phyloP scores from a whole-genome alignment of 2,888 invertebrate species.

The Drosophila fulvimacula region DNA sequence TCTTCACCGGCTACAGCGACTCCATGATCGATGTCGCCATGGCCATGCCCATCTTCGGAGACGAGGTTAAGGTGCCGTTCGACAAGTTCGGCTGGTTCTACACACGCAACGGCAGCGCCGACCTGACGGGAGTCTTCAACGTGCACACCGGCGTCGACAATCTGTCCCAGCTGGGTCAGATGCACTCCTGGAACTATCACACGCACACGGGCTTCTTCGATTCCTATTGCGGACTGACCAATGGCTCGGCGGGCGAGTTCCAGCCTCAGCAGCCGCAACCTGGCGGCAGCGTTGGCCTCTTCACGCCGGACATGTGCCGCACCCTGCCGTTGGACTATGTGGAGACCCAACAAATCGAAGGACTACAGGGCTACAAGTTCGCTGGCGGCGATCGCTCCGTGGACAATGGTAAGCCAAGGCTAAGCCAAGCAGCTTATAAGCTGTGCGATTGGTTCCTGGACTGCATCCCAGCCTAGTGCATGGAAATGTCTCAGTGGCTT shows the following conservation, averaged over 20 bases:
- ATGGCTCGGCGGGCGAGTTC: conserved; percentile 93
- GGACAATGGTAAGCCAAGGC: conserved; percentile 89
- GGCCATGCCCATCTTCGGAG: conserved; percentile 86
- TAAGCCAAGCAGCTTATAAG: no score
- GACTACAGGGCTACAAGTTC: conserved; percentile 89
- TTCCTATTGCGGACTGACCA: conserved; percentile 87
- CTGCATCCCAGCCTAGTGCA: no score
- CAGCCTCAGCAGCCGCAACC: conserved; percentile 88
- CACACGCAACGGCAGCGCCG: conserved; percentile 90
- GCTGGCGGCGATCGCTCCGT: conserved; percentile 88
- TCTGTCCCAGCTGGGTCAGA: conserved; percentile 88
- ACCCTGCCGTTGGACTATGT: conserved; percentile 88
- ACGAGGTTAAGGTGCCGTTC: conserved; percentile 87
- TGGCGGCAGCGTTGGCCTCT: conserved; percentile 87
- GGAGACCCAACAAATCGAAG: conserved; percentile 86
- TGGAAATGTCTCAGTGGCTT: no score
- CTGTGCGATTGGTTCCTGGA: no score
- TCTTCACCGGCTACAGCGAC: conserved; percentile 93
- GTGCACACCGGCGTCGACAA: conserved; percentile 89
- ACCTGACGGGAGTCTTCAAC: conserved; percentile 91
- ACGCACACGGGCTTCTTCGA: conserved; percentile 86
- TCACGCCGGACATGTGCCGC: conserved; percentile 92
- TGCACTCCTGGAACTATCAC: conserved; percentile 90
- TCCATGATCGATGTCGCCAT: conserved; percentile 89
- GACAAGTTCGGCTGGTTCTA: conserved; percentile 96